Base-by-base conservation (phyloP, 2,797 vertebrate species). In the Amblyraja radiata region DNA sequence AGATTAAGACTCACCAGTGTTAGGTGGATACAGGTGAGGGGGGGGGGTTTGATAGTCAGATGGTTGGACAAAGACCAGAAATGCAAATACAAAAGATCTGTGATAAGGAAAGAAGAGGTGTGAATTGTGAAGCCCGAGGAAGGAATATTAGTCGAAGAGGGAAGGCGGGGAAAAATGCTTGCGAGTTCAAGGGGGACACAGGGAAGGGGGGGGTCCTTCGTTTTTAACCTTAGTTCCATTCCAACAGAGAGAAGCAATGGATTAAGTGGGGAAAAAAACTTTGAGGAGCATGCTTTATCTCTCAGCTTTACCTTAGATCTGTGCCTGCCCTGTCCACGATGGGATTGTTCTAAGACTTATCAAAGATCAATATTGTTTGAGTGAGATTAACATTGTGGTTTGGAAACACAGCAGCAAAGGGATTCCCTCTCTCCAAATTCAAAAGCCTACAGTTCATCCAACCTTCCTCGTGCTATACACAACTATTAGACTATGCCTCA, bases 401-500 rank as follows among this genome's bases (percentile, higher is more conserved):
- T 92, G 90, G 21, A 84, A 92, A 23, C 2, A 92, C n/a, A 46
- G 14, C 71, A 74, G 68, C 36, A 58, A 58, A 88, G 36, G 68
- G 90, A 76, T 74, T 74, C 90, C 90, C 90, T 23, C 90, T 58
- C 90, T 14, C 21, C 68, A 13, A 71, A 74, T 23, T 76, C 61
- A 88, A 74, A 76, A 6, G 21, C 71, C 28, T 92, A n/a, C 71
- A 92, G 68, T 92, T 65, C 36, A 54, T 25, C 46, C 68, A 58
- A 46, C 90, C 63, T 91, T 73, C 36, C 36, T 73, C 54, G 68
- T 46, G 71, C 90, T 91, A 74, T 74, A 91, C 46, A 91, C n/a
- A 54, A 92, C 54, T 71, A 92, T 74, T 21, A 92, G 71, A 76
- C 14, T 25, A 92, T 76, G 71, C 54, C 71, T 58, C 90, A 92